Percentiles rank a stretch among this genome's conserved stretches.
Conservation (phyloP, 2,888 invertebrate species). For the Drosophila mettleri region DNA sequence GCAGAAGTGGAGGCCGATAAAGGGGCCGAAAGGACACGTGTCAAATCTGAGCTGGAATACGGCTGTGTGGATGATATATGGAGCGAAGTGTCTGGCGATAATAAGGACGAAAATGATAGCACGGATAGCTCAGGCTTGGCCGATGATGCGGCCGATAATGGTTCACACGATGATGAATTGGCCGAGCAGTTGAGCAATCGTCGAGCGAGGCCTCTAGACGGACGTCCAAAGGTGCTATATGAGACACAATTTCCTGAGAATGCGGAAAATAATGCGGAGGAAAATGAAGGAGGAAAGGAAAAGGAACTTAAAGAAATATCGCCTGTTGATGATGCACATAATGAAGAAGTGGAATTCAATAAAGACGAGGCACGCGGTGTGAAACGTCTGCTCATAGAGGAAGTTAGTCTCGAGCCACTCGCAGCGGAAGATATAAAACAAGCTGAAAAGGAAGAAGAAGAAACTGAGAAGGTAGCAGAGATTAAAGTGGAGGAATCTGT, state of each 20-base stretch:
- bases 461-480: background rate
- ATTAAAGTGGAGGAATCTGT: background rate
- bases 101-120: slow-evolving; percentile 13
- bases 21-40: slow-evolving; percentile 38
- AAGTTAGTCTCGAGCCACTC: slow-evolving; percentile 16
- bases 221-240: slow-evolving; percentile 49
- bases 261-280: background rate
- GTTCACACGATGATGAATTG: slow-evolving; percentile 38
- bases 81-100: slow-evolving; percentile 57
- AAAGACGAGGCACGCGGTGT: background rate
- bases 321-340: background rate
- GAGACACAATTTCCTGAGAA: slow-evolving; percentile 27
- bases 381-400: slow-evolving; percentile 45
- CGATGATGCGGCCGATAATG: slow-evolving; percentile 31
- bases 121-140: slow-evolving; percentile 52
- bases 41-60: slow-evolving; percentile 63
- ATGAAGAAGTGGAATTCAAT: background rate
- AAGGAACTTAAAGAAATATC: background rate
- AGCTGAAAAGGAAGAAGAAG: background rate
- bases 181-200: slow-evolving; percentile 41
- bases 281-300: too few relatives aligned
- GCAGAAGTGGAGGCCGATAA: slow-evolving; percentile 59
- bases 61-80: slow-evolving; percentile 52
- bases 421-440: background rate
- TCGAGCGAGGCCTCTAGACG: slow-evolving; percentile 34